Evolutionary conservation across 2,113 vertebrate species (phyloP).

Genomic region (Otis tarda): DNA sequence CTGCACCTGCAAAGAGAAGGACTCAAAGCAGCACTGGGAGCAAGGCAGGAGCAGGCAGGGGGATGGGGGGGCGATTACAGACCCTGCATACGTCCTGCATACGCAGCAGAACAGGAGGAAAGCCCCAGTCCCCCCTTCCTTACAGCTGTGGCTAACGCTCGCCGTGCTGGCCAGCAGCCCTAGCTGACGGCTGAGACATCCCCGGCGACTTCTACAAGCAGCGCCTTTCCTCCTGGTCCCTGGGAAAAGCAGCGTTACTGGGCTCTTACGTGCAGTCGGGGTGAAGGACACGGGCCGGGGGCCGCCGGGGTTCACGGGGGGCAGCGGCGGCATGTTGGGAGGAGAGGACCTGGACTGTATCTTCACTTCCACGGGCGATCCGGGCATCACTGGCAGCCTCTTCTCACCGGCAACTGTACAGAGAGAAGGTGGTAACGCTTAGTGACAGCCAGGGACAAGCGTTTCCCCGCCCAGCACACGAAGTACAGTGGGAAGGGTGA

Average conservation of each 20-base stretch:
- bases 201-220: rapidly evolving
- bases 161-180: rapidly evolving
- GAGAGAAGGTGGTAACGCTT: conserved; percentile 16
- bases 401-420: conserved; percentile 90
- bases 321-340: conserved; percentile 93
- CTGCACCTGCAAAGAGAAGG: background rate
- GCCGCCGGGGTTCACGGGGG: conserved; percentile 89
- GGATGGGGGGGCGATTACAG: background rate
- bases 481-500: background rate
- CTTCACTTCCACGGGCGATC: conserved; percentile 98
- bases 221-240: background rate
- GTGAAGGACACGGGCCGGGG: conserved; percentile 92
- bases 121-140: background rate
- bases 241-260: background rate
- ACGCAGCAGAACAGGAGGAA: background rate
- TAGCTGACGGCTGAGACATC: background rate
- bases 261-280: conserved; percentile 86
- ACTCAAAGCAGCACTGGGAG: background rate
- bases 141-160: rapidly evolving
- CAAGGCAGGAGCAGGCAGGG: background rate
- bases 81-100: background rate
- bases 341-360: conserved; percentile 93
- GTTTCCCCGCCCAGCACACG: background rate
- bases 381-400: conserved; percentile 96
- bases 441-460: background rate